A percentile compares a stretch with the other conserved stretches of the same genome.
phyloP scores from a whole-genome alignment of 2,888 invertebrate species.

The Andrena flavipes region DNA sequence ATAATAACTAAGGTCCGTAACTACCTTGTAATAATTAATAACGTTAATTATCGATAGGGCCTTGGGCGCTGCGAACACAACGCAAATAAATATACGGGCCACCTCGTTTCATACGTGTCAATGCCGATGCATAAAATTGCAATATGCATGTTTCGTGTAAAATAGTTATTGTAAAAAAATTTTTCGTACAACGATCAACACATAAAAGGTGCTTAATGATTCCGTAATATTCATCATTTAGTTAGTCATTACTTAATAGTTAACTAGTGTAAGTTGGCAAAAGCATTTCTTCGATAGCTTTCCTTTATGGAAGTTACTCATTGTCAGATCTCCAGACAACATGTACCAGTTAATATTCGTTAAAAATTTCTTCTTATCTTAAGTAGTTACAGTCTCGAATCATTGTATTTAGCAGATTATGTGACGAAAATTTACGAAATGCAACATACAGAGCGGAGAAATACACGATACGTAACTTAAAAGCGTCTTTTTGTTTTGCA shows the following conservation, averaged over 20 bases:
- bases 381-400: slow-evolving; percentile 76
- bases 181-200: slow-evolving; percentile 77
- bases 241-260: slow-evolving; percentile 75
- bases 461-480: slow-evolving; percentile 36
- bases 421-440: slow-evolving; percentile 56
- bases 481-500: slow-evolving; percentile 31
- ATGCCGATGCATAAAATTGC: slow-evolving; percentile 71
- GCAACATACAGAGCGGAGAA: slow-evolving; percentile 32
- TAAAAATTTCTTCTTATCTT: slow-evolving; percentile 68
- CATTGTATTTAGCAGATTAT: slow-evolving; percentile 69
- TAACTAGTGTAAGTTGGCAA: slow-evolving; percentile 82
- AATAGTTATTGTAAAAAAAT: slow-evolving; percentile 79
- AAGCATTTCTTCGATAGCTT: slow-evolving; percentile 73
- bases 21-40: slow-evolving; percentile 77
- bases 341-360: slow-evolving; percentile 70
- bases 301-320: slow-evolving; percentile 63
- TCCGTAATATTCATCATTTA: slow-evolving; percentile 78
- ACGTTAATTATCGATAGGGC: slow-evolving; percentile 75
- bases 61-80: slow-evolving; percentile 59
- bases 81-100: slow-evolving; percentile 70
- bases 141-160: slow-evolving; percentile 75
- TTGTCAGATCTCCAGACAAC: slow-evolving; percentile 71
- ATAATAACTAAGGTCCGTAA: slow-evolving; percentile 82
- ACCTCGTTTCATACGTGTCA: slow-evolving; percentile 67
- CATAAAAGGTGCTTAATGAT: slow-evolving; percentile 78